These are phyloP conservation scores for Apoderus coryli DNA, from an alignment of 2,888 invertebrate species.

Conservation along the genomic window DNA sequence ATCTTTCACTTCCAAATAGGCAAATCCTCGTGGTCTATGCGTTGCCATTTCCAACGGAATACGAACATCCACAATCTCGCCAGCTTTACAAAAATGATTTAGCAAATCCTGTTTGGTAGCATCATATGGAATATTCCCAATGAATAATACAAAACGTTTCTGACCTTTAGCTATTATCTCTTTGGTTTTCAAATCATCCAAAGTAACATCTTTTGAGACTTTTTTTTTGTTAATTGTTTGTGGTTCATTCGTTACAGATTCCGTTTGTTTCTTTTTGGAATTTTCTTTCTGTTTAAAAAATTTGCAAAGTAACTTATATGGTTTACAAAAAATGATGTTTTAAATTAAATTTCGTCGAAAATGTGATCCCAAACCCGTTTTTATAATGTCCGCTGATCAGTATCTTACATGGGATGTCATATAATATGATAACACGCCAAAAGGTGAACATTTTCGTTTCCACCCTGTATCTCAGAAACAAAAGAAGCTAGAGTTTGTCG, in stretches of 20 bases:
- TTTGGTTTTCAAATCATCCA: slow-evolving; percentile 16
- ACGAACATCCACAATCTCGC: slow-evolving; percentile 28
- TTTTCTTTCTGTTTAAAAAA: not conserved
- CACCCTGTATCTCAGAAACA: too few species aligned
- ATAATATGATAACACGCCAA: too few species aligned
- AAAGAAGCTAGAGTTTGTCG: too few species aligned
- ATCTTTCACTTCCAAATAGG: slow-evolving; percentile 32
- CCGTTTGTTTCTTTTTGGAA: not conserved
- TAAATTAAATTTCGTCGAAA: too few species aligned
- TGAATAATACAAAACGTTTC: slow-evolving; percentile 31
- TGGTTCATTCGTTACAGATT: not conserved
- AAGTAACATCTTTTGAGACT: slow-evolving; percentile 11
- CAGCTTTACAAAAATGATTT: slow-evolving; percentile 34
- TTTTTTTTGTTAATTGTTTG: slow-evolving; percentile 7
- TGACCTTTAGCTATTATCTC: slow-evolving; percentile 17
- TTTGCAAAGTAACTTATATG: too few species aligned
- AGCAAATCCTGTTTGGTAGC: slow-evolving; percentile 29
- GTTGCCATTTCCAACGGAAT: slow-evolving; percentile 28
- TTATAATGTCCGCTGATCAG: too few species aligned
- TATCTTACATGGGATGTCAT: too few species aligned
- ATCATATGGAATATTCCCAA: slow-evolving; percentile 34
- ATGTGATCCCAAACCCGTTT: too few species aligned
- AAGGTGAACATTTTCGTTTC: too few species aligned
- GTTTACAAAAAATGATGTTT: too few species aligned
- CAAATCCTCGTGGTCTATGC: slow-evolving; percentile 32